Base-by-base conservation (phyloP, 2,888 invertebrate genomes). In the Lycophotia porphyrea region DNA sequence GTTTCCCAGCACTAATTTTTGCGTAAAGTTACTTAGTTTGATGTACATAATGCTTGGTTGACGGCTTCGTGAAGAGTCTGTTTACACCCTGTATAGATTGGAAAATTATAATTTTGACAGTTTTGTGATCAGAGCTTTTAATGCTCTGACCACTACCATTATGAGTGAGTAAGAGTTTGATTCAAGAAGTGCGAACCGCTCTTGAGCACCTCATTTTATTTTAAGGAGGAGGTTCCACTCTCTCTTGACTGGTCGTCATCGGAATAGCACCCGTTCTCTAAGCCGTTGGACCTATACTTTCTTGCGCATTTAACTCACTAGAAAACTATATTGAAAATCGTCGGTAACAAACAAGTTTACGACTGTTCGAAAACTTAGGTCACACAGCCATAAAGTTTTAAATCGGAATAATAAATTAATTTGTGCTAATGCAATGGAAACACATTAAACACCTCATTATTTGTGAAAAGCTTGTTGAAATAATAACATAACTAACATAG, bases 221-320 rank as follows among this genome's bases (percentile, higher is more conserved):
- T 74, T 36, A 36, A 8, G 15, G 13, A 52, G n/a, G 39, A 44
- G 55, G 31, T 31, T 72, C 31, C 5, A 74, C 52, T 74, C 9
- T 39, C 13, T 31, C 15, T 42, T 15, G 4, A 15, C 18, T n/a
- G 31, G 49, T 31, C 5, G 49, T n/a, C 39, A 13, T 8, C 24
- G 24, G 27, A 39, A n/a, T 27, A 5, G 55, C 55, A 27, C n/a
- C 13, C 8, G 18, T 49, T 8, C 18, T 8, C 8, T 27, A 61
- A 36, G 3, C 11, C 49, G 31, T 15, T 68, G 24, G 15, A 21
- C 27, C 24, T 55, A 39, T 39, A 39, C 39, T 71, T 58, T 27
- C 2, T 49, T 36, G 47, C 24, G 34, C 36, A 36, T 24, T 67
- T n/a, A 11, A 42, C 13, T 18, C 42, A 49, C 49, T 44, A 13